Evolutionary conservation across 2,113 vertebrate species (phyloP).

Genomic region (Diglossa brunneiventris): DNA sequence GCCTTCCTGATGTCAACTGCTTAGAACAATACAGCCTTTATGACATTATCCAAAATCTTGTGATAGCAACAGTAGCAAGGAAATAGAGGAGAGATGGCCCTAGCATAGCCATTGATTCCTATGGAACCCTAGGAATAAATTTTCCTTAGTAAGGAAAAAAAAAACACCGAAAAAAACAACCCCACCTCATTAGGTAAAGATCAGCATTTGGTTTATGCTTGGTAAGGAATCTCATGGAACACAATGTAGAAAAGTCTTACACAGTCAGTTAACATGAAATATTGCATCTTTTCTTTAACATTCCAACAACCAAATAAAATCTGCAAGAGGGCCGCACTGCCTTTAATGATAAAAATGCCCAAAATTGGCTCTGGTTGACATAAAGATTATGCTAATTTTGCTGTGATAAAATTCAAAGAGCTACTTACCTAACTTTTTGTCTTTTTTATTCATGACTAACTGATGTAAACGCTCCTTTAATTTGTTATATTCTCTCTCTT

Average conservation of each 20-base stretch:
- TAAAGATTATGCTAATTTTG: not conserved
- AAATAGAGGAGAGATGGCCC: not conserved
- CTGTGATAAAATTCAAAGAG: not conserved
- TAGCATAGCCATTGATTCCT: not conserved
- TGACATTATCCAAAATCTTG: not conserved
- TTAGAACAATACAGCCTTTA: not conserved
- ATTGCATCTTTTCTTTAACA: not conserved
- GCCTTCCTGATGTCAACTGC: not conserved
- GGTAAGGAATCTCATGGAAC: not conserved
- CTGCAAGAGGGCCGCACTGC: not conserved
- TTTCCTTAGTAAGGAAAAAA: not conserved
- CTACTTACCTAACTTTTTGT: slow-evolving; percentile 86
- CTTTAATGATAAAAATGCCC: not conserved
- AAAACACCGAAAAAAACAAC: not conserved
- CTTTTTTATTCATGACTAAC: slow-evolving; percentile 90
- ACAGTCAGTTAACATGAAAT: not conserved
- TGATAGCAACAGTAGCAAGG: not conserved
- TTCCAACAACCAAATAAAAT: not conserved
- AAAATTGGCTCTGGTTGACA: not conserved
- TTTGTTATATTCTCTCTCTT: slow-evolving; percentile 90
- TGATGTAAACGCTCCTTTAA: slow-evolving; percentile 93
- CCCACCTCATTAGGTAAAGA: not conserved
- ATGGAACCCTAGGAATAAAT: not conserved
- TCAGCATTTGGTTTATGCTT: not conserved
- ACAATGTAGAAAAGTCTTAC: not conserved